These are phyloP conservation scores for Eilema sororculum DNA, from an alignment of 2,888 invertebrate species.

Conservation along the genomic window DNA sequence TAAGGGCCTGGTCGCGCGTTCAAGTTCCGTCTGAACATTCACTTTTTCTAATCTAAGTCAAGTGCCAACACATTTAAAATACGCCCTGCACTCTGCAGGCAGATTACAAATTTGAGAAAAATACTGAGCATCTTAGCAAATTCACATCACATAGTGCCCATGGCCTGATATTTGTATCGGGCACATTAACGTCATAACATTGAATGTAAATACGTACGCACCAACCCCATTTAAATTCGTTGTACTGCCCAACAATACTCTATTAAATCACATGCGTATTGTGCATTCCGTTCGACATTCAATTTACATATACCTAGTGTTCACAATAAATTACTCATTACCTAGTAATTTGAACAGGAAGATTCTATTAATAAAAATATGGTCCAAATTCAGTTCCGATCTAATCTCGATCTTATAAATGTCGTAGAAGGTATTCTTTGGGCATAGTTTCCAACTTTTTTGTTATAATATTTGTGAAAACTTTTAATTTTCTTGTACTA, in stretches of 20 bases:
- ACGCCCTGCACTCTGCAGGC: not conserved
- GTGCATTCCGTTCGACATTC: constrained; percentile 23
- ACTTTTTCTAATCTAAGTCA: too few species aligned
- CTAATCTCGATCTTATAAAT: too few species aligned
- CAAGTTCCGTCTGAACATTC: too few species aligned
- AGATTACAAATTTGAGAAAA: not conserved
- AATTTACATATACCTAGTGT: constrained; percentile 10
- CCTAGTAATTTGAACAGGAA: constrained; percentile 9
- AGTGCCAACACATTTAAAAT: not conserved
- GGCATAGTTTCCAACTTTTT: too few species aligned
- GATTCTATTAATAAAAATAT: constrained; percentile 8
- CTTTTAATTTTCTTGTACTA: too few species aligned
- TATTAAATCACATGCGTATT: constrained; percentile 33
- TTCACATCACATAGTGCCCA: constrained; percentile 33
- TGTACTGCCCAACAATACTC: constrained; percentile 42
- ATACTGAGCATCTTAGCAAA: constrained; percentile 6
- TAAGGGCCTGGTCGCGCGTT: too few species aligned
- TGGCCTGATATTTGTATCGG: constrained; percentile 45
- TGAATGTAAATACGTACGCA: constrained; percentile 71
- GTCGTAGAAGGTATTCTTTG: too few species aligned
- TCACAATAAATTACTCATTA: constrained; percentile 15
- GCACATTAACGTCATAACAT: constrained; percentile 66
- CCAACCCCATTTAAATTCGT: constrained; percentile 55
- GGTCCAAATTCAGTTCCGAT: too few species aligned
- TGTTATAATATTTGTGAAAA: too few species aligned